Evolutionary conservation across 2,888 invertebrate species (phyloP).

Genomic region (Ceratothoa steindachneri): DNA sequence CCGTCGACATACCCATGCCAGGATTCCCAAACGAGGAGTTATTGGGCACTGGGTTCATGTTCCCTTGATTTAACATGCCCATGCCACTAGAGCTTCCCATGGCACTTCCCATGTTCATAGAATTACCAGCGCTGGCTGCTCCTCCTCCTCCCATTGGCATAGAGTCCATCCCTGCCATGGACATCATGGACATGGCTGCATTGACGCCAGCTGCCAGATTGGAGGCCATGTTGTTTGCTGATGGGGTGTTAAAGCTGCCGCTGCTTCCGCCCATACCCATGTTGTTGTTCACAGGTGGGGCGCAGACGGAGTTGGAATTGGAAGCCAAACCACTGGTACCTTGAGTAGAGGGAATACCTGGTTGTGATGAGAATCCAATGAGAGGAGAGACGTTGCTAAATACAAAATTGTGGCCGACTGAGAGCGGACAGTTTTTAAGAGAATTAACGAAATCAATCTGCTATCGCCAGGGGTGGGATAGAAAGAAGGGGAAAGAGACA

Average conservation of each 20-base stretch:
- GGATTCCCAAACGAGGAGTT: background rate
- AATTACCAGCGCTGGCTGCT: background rate
- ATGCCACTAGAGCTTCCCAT: too few relatives aligned
- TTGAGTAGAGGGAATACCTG: too few relatives aligned
- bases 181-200: background rate
- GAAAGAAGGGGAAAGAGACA: too few relatives aligned
- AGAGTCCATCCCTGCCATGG: background rate
- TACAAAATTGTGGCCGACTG: too few relatives aligned
- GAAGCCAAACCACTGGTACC: too few relatives aligned
- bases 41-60: background rate
- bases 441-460: too few relatives aligned
- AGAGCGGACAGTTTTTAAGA: too few relatives aligned
- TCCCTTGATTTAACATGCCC: background rate
- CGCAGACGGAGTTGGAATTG: background rate
- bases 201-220: background rate
- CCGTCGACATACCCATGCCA: conserved; percentile 1
- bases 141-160: background rate
- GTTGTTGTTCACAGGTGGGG: background rate
- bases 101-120: background rate
- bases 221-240: background rate
- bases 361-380: too few relatives aligned
- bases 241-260: background rate
- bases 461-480: too few relatives aligned
- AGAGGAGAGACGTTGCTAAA: too few relatives aligned
- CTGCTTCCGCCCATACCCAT: background rate